Evolutionary conservation across 2,113 vertebrate genomes (phyloP).

Genomic region (Macrotis lagotis): DNA sequence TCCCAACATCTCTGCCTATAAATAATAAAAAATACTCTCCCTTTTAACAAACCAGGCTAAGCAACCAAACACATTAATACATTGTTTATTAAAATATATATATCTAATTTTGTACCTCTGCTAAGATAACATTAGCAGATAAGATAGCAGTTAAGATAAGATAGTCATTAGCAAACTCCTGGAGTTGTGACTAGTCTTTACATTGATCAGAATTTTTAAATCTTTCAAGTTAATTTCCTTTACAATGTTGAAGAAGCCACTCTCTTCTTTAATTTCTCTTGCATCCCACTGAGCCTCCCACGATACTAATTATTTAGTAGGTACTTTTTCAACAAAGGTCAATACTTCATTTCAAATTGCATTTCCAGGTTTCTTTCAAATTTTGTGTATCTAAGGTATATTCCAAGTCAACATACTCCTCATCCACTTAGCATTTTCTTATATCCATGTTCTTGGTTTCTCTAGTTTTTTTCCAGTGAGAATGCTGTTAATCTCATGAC

Average conservation of each 20-base stretch:
- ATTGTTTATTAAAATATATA: too few relatives aligned
- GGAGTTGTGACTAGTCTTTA: too few relatives aligned
- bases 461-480: background rate
- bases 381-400: background rate
- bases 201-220: background rate
- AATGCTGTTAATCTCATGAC: background rate
- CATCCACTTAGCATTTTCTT: background rate
- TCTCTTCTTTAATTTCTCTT: background rate
- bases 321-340: background rate
- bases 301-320: background rate
- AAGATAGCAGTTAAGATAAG: too few relatives aligned
- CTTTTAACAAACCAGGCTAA: background rate
- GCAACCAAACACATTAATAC: background rate
- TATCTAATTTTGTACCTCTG: background rate
- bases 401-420: background rate
- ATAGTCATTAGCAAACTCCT: background rate
- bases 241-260: background rate
- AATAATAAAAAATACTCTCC: background rate
- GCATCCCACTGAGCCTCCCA: background rate
- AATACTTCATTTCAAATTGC: background rate
- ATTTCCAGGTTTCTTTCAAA: background rate
- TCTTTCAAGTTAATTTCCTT: background rate
- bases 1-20: background rate
- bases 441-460: background rate
- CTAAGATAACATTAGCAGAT: too few relatives aligned